Evolutionary conservation across 2,888 invertebrate genomes (phyloP), one percentile per base, ranked within the genome.

Genomic region (Andricus curvator): DNA sequence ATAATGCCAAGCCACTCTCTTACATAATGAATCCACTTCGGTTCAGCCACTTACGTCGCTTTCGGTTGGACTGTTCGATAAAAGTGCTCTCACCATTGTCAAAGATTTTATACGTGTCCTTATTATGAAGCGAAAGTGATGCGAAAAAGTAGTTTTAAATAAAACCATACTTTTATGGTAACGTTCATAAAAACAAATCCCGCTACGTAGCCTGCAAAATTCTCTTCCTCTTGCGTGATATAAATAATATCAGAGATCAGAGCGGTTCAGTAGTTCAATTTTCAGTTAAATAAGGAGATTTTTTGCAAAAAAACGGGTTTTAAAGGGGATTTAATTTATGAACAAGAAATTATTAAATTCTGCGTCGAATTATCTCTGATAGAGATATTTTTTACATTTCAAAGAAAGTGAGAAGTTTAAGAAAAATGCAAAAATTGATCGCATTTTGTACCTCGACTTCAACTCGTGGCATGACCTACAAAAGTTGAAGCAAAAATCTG

Each of bases 11-110:
- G 74, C 85, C 83, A 65, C 83, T 86, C 85, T 84, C 86, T 89
- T 89, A 88, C 88, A 87, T 89, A 88, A 88, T 85, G 82, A 86
- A 85, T 87, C 84, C 86, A 86, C 86, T 88, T 87, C 81, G 85
- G 82, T 88, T 88, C 85, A 66, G 82, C 80, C 81, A 81, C 76
- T 64, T 66, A 74, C 78, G 29, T 20, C 62, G 82, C 79, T 81
- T 83, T 83, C 80, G 78, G 77, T 70, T 77, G 65, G 67, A 56
- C 79, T 67, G 65, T 82, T 78, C 78, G 62, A 60, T 81, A 84
- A 80, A 81, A 82, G 77, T 80, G 78, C 78, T 78, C 79, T 70
- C 83, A 79, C 79, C 83, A 84, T 84, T 84, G 83, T 84, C 83
- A 83, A 82, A 79, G 82, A 82, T 82, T 82, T 80, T 79, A 84